Base-by-base conservation (phyloP, 2,797 vertebrate genomes). In the Podargus strigoides region DNA sequence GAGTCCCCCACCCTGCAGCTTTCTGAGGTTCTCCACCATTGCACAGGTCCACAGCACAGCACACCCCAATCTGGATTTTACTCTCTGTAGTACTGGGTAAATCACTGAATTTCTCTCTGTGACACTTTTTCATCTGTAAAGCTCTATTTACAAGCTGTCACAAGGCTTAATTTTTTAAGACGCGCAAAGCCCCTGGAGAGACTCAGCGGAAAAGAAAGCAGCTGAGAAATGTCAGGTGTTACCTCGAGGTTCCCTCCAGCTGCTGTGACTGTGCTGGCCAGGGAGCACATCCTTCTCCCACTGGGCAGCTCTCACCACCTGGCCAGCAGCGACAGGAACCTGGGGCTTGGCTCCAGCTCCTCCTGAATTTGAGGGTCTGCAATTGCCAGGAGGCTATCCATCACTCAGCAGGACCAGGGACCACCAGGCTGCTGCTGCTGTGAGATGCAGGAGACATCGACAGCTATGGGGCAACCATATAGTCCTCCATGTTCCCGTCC, bases 81-180 rank as follows among this genome's bases (percentile, higher is more conserved):
- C 24, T 69, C 62, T 68, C 59, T 7, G 1, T 36, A 66, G 28
- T 50, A 55, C 50, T n/a, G 49, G 22, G 7, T 79, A 91, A 79
- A 30, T 55, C 63, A 68, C 53, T 21, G 46, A 32, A 60, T 72
- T 62, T 81, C 41, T 32, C 36, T 77, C 80, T 77, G 55, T 4
- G 9, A 53, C 80, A 81, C 32, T 41, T 95, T 74, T 80, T 75
- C 34, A 59, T 60, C 70, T 0, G 0, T 67, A 18, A 83, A 84
- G 36, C 18, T 66, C 44, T 68, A 34, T 37, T 73, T 64, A 55
- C 1, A 9, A 90, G 32, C 64, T 89, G 47, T 75, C 70, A 78
- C 21, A 41, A 26, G 52, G 64, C 32, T 90, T 70, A 37, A 93
- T 75, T 81, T 72, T 53, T 81, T 60, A 84, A 59, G n/a, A 55